Percentiles rank a stretch among this genome's conserved stretches.
phyloP scores from a whole-genome alignment of 2,113 vertebrate genomes.

The Platichthys flesus region DNA sequence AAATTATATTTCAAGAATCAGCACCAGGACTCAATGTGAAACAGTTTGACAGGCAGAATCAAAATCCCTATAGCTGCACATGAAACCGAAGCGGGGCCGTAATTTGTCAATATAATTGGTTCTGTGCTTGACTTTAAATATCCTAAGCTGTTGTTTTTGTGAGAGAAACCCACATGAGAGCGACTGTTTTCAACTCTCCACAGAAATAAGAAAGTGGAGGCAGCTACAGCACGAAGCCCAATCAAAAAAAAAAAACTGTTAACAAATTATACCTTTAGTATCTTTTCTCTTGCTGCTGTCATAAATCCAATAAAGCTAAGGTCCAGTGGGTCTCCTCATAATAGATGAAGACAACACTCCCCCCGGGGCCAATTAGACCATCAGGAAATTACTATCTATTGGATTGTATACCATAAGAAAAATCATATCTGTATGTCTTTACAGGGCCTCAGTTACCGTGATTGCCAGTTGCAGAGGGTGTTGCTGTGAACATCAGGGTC shows the following conservation, averaged over 20 bases:
- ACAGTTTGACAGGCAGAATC: too few relatives aligned
- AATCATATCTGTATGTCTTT: constrained; percentile 48
- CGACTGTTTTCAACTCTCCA: neutral
- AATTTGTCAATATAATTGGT: neutral
- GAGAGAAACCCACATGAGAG: too few relatives aligned
- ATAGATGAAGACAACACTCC: constrained; percentile 75
- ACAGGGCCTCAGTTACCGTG: neutral
- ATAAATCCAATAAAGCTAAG: constrained; percentile 77
- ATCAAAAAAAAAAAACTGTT: constrained; percentile 61
- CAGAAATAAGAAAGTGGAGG: constrained; percentile 40
- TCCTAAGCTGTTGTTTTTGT: neutral
- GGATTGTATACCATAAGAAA: constrained; percentile 70
- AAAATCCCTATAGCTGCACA: too few relatives aligned
- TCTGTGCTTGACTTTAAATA: constrained; percentile 11
- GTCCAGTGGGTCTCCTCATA: constrained; percentile 74
- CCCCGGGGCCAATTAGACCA: constrained; percentile 78
- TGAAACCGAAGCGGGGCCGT: too few relatives aligned
- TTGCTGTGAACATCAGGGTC: constrained; percentile 14
- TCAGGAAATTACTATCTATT: constrained; percentile 76
- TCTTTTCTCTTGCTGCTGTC: constrained; percentile 76
- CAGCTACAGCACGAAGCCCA: constrained; percentile 40
- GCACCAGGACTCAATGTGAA: too few relatives aligned
- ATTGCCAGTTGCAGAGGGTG: constrained; percentile 16
- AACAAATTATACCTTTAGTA: constrained; percentile 78
- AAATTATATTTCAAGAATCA: too few relatives aligned